These are phyloP conservation scores for Chaetophractus vellerosus DNA, from an alignment of 2,797 vertebrate genomes.

Conservation along the genomic window DNA sequence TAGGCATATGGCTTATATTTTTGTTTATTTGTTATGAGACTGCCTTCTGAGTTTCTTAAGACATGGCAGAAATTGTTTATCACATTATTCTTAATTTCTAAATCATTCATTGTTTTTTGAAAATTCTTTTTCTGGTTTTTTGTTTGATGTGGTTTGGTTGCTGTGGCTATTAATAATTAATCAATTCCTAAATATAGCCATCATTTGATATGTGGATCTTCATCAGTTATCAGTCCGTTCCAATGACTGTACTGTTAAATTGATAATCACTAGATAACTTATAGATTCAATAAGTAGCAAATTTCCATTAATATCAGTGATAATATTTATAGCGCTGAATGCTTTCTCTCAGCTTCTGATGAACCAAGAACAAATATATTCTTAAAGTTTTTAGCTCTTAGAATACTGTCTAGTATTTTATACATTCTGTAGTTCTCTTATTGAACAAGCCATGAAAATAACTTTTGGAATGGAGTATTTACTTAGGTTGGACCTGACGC, in stretches of 20 bases:
- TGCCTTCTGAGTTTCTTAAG: not conserved
- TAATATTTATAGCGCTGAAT: not conserved
- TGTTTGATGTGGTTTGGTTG: not conserved
- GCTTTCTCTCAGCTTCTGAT: slow-evolving; percentile 20
- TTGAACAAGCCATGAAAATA: not conserved
- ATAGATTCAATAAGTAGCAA: not conserved
- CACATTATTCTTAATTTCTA: slow-evolving; percentile 24
- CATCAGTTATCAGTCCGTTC: not conserved
- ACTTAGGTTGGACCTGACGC: not conserved
- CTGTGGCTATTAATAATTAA: not conserved
- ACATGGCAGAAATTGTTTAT: slow-evolving; percentile 9
- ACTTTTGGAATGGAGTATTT: not conserved
- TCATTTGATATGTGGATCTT: not conserved
- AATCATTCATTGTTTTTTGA: slow-evolving; percentile 3
- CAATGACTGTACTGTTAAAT: not conserved
- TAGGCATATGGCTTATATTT: not conserved
- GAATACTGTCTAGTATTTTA: not conserved
- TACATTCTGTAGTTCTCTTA: not conserved
- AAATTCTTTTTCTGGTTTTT: slow-evolving; percentile 2
- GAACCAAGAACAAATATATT: slow-evolving; percentile 39
- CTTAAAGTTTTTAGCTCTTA: slow-evolving; percentile 24
- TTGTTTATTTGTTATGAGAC: slow-evolving; percentile 36
- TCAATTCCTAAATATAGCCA: not conserved
- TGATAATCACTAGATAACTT: not conserved
- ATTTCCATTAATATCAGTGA: not conserved